Evolutionary conservation across 2,888 invertebrate species (phyloP).

Genomic region (Erebia aethiops): DNA sequence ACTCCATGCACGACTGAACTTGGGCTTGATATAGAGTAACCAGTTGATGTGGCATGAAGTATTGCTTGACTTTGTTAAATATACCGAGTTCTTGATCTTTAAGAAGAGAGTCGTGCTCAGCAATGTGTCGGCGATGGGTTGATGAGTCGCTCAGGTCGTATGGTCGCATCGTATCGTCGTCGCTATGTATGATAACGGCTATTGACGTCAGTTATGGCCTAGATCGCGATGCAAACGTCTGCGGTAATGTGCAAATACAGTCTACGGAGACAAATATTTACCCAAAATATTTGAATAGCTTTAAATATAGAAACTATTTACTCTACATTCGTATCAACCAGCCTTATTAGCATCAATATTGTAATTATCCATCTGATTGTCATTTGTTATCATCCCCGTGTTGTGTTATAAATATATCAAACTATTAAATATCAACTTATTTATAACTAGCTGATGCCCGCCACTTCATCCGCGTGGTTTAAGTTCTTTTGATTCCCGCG

Average conservation of each 20-base stretch:
- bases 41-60: no score
- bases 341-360: not conserved
- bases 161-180: not conserved
- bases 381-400: not conserved
- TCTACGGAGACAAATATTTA: slow-evolving; percentile 22
- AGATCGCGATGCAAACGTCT: slow-evolving; percentile 44
- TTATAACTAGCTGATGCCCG: no score
- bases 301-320: slow-evolving; percentile 10
- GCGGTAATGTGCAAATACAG: slow-evolving; percentile 29
- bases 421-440: no score
- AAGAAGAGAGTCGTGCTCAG: not conserved
- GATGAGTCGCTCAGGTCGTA: not conserved
- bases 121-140: no score
- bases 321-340: not conserved
- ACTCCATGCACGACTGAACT: no score
- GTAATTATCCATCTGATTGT: not conserved
- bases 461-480: no score
- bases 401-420: not conserved
- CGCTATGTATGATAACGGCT: not conserved
- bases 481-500: no score
- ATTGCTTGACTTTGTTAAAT: no score
- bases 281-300: slow-evolving; percentile 26
- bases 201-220: slow-evolving; percentile 53
- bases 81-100: no score
- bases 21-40: no score